Conservation (phyloP, 1,140 invertebrate species). For the Drosophila nebulosa region DNA sequence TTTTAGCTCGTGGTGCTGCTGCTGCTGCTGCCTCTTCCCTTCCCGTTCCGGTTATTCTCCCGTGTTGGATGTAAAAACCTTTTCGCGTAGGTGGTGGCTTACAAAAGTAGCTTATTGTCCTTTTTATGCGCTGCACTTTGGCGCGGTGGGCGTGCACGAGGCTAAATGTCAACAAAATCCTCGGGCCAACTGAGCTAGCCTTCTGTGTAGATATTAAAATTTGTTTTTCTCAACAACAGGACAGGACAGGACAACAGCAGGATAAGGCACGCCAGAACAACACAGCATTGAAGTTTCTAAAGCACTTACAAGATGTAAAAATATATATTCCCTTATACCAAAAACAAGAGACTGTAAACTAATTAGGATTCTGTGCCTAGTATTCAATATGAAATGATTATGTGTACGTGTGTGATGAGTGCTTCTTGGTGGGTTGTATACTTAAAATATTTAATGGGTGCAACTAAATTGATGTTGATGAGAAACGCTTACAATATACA, state of each 20-base stretch:
- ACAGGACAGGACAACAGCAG: no score
- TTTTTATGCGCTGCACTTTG: conserved; percentile 73
- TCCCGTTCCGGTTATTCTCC: neutral
- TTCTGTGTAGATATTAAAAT: conserved; percentile 61
- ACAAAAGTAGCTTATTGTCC: conserved; percentile 74
- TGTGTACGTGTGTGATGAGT: conserved; percentile 11
- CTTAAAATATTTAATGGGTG: conserved; percentile 13
- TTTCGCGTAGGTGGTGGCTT: conserved; percentile 54
- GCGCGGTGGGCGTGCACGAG: neutral
- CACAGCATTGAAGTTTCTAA: neutral
- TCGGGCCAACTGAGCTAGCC: conserved; percentile 35
- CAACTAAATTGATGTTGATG: neutral
- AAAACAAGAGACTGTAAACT: conserved; percentile 40
- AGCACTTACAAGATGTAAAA: conserved; percentile 31
- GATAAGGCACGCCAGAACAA: neutral
- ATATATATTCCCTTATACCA: neutral
- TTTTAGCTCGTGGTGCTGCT: conserved; percentile 28
- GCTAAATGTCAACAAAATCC: conserved; percentile 65
- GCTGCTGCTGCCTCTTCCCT: neutral
- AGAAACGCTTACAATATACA: neutral
- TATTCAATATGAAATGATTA: conserved; percentile 26
- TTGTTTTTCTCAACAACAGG: conserved; percentile 39
- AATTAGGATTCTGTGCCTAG: conserved; percentile 47
- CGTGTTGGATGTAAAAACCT: conserved; percentile 33
- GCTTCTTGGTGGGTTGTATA: conserved; percentile 15